Evolutionary conservation across 2,888 invertebrate species (phyloP).

Genomic region (Phyto melanocephala): DNA sequence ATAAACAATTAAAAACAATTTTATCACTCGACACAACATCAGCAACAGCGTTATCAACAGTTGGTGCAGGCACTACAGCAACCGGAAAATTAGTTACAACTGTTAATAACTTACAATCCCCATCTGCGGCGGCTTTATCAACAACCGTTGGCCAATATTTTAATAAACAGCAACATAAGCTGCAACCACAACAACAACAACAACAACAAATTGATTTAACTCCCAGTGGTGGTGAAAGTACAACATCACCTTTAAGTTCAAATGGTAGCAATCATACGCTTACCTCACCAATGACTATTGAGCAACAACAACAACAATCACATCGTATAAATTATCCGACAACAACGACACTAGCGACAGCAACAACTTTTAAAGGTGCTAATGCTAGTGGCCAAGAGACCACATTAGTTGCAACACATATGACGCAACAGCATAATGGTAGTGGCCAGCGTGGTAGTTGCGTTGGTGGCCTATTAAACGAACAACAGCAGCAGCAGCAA

Average conservation of each 20-base stretch:
- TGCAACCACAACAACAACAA: slow-evolving; percentile 61
- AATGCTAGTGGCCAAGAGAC: slow-evolving; percentile 63
- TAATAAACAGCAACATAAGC: slow-evolving; percentile 62
- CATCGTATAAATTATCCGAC: slow-evolving; percentile 43
- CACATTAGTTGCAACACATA: slow-evolving; percentile 68
- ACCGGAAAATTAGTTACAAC: slow-evolving; percentile 62
- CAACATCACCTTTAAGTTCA: slow-evolving; percentile 73
- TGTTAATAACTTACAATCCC: slow-evolving; percentile 55
- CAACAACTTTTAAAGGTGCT: slow-evolving; percentile 51
- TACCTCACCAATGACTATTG: slow-evolving; percentile 76
- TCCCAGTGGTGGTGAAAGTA: slow-evolving; percentile 64
- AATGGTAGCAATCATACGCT: slow-evolving; percentile 77
- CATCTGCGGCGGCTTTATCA: slow-evolving; percentile 57
- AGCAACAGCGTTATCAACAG: slow-evolving; percentile 55
- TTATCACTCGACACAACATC: slow-evolving; percentile 75
- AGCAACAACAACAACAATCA: slow-evolving; percentile 70
- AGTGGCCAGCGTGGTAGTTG: slow-evolving; percentile 41
- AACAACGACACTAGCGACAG: slow-evolving; percentile 36
- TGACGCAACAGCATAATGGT: slow-evolving; percentile 59
- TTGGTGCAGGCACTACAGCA: slow-evolving; percentile 26
- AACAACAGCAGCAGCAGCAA: slow-evolving; percentile 54
- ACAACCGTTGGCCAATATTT: slow-evolving; percentile 35
- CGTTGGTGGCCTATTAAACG: slow-evolving; percentile 63
- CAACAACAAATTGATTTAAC: slow-evolving; percentile 70
- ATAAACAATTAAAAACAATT: slow-evolving; percentile 77